Base-by-base conservation (phyloP, 2,888 invertebrate species). In the Digitonthophagus gazella region DNA sequence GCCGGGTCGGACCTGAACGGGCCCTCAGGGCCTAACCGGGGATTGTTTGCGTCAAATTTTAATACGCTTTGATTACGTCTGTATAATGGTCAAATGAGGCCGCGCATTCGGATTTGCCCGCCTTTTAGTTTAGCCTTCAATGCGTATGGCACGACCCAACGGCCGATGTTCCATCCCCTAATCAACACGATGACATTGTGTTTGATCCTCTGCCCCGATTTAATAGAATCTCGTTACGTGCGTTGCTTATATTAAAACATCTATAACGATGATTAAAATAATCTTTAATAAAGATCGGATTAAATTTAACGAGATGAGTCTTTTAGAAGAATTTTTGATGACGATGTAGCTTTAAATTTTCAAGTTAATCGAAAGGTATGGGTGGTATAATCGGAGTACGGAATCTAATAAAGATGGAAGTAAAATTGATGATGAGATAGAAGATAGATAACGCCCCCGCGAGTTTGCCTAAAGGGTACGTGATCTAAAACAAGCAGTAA, bases 401-500 rank as follows among this genome's bases (percentile, higher is more conserved):
- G 6, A 44, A 44, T 44, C 28, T 44, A 5, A 11, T 44, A 44
- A 44, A 44, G 28, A 44, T 44, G 8, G 28, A 44, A 44, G 28
- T 44, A 44, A 44, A 44, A 44, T 44, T 44, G 28, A 44, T 11
- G 28, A 44, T 44, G 28, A 11, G 28, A 44, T 44, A 44, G n/a
- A n/a, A 44, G 28, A 11, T 5, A 44, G 28, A 44, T 44, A 44
- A 44, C 28, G 28, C 28, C 28, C 28, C 28, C 28, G 28, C 28
- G 28, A 44, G 28, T 44, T 44, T 44, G 28, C 28, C 11, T 44
- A 44, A 44, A 44, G 58, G 58, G 16, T 61, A 69, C 71, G 71
- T 71, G 71, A 69, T 69, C 68, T 64, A 67, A 71, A 71, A 71
- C 67, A 71, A 71, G 54, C 67, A 67, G 69, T 71, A 68, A 68